These are phyloP conservation scores for Collichthys lucidus DNA, from an alignment of 2,113 vertebrate species.

Conservation along the genomic window DNA sequence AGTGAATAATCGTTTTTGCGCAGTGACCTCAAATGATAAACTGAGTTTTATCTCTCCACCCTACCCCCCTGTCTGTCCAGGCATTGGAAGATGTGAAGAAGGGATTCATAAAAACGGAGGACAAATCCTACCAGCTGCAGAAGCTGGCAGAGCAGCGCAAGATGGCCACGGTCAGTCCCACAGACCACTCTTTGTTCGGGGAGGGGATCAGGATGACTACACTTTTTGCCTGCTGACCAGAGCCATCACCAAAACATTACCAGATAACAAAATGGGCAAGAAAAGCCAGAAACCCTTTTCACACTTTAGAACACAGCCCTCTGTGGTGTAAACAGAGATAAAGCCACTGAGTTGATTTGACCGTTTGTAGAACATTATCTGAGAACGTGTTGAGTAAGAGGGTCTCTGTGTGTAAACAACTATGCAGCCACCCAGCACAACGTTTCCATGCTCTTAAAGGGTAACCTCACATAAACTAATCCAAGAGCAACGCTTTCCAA, in stretches of 20 bases:
- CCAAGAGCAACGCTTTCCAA: neutral
- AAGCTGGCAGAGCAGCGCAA: conserved; percentile 97
- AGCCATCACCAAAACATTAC: conserved; percentile 62
- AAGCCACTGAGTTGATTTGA: conserved; percentile 9
- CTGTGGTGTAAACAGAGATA: conserved; percentile 11
- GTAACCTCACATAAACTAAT: neutral
- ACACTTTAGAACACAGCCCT: conserved; percentile 5
- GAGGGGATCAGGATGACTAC: conserved; percentile 36
- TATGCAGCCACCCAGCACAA: neutral
- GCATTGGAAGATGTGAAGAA: conserved; percentile 97
- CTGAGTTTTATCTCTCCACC: conserved; percentile 38
- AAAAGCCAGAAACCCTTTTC: conserved; percentile 25
- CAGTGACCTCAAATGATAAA: conserved; percentile 21
- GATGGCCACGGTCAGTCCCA: conserved; percentile 93
- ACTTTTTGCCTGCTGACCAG: conserved; percentile 57
- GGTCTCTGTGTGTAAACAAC: neutral
- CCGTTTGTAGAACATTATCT: conserved; percentile 33
- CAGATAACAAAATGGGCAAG: conserved; percentile 31
- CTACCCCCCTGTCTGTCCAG: conserved; percentile 75
- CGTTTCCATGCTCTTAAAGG: neutral
- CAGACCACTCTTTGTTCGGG: conserved; percentile 75
- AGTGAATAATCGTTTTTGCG: conserved; percentile 23
- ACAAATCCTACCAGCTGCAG: conserved; percentile 98
- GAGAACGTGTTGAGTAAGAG: neutral
- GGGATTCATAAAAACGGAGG: conserved; percentile 96